Conservation (phyloP, 2,113 vertebrate species). For the Mormyrus lacerda region DNA sequence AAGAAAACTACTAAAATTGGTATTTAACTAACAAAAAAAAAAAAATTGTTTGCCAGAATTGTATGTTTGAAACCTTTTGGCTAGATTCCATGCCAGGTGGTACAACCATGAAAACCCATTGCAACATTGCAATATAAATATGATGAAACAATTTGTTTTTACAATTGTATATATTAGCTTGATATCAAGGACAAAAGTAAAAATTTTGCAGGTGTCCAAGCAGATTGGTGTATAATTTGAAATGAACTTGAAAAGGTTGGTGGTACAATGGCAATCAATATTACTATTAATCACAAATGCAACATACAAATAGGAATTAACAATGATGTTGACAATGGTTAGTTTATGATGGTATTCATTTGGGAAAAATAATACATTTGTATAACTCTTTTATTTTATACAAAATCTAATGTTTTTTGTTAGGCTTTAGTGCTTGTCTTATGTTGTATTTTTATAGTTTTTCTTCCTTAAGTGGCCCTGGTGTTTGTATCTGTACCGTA, state of each 20-base stretch:
- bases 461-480: background rate
- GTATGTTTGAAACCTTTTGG: background rate
- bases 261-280: background rate
- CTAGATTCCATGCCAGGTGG: background rate
- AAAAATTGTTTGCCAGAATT: background rate
- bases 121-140: background rate
- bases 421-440: background rate
- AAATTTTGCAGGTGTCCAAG: background rate
- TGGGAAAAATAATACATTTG: background rate
- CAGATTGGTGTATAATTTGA: background rate
- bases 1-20: background rate
- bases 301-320: background rate
- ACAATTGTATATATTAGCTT: background rate
- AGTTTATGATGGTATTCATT: background rate
- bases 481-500: background rate
- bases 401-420: background rate
- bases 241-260: background rate
- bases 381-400: background rate
- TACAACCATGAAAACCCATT: background rate
- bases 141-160: background rate
- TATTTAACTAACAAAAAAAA: background rate
- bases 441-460: background rate
- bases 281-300: background rate
- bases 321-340: background rate
- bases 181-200: background rate